Base-by-base conservation (phyloP, 30 jellyfish, hydroid and myxozoan species). In the Rhopilema esculentum region DNA sequence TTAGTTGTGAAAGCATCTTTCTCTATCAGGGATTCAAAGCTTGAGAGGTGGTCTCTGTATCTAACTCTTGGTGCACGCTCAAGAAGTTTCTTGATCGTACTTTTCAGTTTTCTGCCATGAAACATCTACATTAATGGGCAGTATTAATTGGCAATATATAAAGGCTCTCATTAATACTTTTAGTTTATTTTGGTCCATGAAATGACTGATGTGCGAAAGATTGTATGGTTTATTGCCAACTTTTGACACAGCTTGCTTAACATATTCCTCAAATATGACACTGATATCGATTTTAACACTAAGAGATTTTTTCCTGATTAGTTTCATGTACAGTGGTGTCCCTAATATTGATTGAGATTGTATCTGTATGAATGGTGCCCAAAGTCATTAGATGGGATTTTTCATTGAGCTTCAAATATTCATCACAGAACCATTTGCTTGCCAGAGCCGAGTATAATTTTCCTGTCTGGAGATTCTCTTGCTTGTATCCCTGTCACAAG, bases 1-100 rank as follows among this genome's bases (percentile, higher is more conserved):
- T 48, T 50, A 8, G 62, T 61, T 51, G 66, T 48, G 18, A 57
- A 50, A 23, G 19, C 8, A 24, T 50, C 77, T 16, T 77, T 77
- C 52, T 62, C 88, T 51, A 50, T 18, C 77, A 62, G 49, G 49
- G 53, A 19, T 77, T 29, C 83, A 32, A 72, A 72, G 68, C 25
- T 72, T 7, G 83, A 49, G 18, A 21, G 21, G 24, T 77, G 88
- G 24, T 77, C 53, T 51, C 49, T 33, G 49, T 74, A 40, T 33
- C 40, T 16, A 27, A 74, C 40, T 74, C 79, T 74, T 8, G 40
- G 72, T 74, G 79, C 85, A 19, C 71, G 74, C 72, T 74, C 72
- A 74, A 27, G 85, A 30, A 27, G 72, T 74, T 28, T 74, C 21
- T 77, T 77, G 80, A 77, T 77, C n/a, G 27, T 27, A 27, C 26